Evolutionary conservation across 2,888 invertebrate species (phyloP).

Genomic region (Dermolepida albohirtum): DNA sequence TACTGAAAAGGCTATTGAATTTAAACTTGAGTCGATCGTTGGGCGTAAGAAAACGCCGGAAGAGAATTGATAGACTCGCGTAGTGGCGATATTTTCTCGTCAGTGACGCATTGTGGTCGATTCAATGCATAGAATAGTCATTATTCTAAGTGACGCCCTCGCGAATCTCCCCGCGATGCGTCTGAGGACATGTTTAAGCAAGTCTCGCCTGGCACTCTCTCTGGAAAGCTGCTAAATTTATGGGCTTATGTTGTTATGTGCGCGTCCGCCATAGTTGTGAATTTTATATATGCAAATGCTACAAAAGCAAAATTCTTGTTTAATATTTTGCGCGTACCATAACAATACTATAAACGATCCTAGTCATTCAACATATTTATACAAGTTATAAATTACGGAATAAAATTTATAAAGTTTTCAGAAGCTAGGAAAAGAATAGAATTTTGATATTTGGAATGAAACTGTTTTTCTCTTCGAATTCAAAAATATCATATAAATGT

Average conservation of each 20-base stretch:
- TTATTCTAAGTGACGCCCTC: slow-evolving; percentile 53
- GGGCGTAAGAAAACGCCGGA: slow-evolving; percentile 24
- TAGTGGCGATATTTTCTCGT: slow-evolving; percentile 55
- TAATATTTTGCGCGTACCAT: not conserved
- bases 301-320: not conserved
- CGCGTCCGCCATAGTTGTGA: not conserved
- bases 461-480: too few species aligned
- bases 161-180: slow-evolving; percentile 11
- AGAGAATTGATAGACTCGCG: slow-evolving; percentile 29
- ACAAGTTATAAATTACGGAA: too few species aligned
- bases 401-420: too few species aligned
- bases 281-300: slow-evolving; percentile 5
- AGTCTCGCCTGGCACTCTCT: slow-evolving; percentile 2
- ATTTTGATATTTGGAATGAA: too few species aligned
- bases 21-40: slow-evolving; percentile 12
- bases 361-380: too few species aligned
- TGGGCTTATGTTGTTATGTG: slow-evolving; percentile 2
- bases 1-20: slow-evolving; percentile 22
- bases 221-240: not conserved
- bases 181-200: slow-evolving; percentile 14
- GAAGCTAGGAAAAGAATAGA: too few species aligned
- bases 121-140: slow-evolving; percentile 60
- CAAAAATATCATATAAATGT: too few species aligned
- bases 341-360: not conserved
- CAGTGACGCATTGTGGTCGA: slow-evolving; percentile 57